Evolutionary conservation across 1,140 invertebrate genomes (phyloP), one percentile per base, ranked within the genome.

Genomic region (Macrobrachium rosenbergii): DNA sequence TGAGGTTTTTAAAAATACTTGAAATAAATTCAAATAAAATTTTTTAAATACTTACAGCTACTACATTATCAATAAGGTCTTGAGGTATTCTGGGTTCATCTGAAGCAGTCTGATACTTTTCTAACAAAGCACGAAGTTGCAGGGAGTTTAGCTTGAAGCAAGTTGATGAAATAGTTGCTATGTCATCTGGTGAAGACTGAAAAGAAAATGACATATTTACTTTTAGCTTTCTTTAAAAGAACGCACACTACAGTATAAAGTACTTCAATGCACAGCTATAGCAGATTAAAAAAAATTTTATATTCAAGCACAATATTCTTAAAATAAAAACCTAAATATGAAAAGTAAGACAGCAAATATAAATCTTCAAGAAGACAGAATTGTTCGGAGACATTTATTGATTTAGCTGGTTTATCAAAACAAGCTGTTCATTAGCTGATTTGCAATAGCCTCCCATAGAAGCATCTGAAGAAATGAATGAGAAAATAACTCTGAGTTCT

Each of bases 81-180:
- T 92, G 92, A 0, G 94, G 93, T 85, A 95, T 92, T 76, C 93
- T 92, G 89, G 95, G 93, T 90, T 96, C 94, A 88, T 92, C 87
- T 12, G 93, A 92, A 3, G 94, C 94, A 0, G 95, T 94, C 90
- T 96, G 95, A 93, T 97, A 99, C 90, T 95, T 95, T 90, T 96
- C 95, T 16, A 99, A 92, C 82, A 99, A 91, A 23, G 96, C 95
- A 82, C 95, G 93, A 75, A 99, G 94, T 93, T 99, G 99, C 28
- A 99, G 93, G 0, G 98, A 99, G 93, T 99, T 99, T 14, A 99
- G 93, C 91, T 99, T 99, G 93, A 98, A 99, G 92, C 98, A 99
- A 58, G 97, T 96, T n/a, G 97, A 96, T 77, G 96, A 96, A 60
- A 99, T 94, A 73, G 95, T 95, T 14, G 96, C 95, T 21, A 99